phyloP scores from a whole-genome alignment of 35 echinoderm and acorn worm species.

The Patiria miniata region DNA sequence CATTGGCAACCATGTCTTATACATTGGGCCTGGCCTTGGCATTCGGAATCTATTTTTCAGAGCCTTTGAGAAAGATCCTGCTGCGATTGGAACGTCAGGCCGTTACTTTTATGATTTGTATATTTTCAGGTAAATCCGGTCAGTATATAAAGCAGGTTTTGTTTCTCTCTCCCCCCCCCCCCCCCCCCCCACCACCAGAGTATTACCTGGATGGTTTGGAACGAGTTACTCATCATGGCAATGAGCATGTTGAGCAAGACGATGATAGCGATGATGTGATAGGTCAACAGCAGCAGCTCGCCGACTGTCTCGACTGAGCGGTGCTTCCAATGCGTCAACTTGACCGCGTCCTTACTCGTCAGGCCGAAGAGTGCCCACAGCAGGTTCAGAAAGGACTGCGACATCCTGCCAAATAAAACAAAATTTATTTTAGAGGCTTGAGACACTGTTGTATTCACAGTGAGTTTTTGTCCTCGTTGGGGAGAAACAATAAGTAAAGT shows the following conservation, averaged over 20 bases:
- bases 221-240: conserved; percentile 98
- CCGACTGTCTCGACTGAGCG: conserved; percentile 61
- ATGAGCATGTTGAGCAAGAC: conserved; percentile 98
- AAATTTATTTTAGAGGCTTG: background rate
- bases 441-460: background rate
- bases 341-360: conserved; percentile 42
- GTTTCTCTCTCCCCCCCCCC: no score
- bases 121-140: no score
- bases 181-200: background rate
- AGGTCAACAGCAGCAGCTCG: conserved; percentile 76
- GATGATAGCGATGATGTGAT: conserved; percentile 79
- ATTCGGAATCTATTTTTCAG: no score
- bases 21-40: no score
- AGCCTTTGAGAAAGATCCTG: no score
- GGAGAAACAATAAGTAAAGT: no score
- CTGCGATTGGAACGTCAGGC: no score
- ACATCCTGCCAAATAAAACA: conserved; percentile 41
- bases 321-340: background rate
- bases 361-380: conserved; percentile 91
- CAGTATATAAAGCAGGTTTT: no score
- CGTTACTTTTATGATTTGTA: no score
- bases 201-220: conserved; percentile 90
- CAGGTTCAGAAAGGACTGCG: conserved; percentile 49
- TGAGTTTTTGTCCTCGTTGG: no score
- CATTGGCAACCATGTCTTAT: no score